A percentile compares a stretch with the other conserved stretches of the same genome.
phyloP scores from a whole-genome alignment of 2,113 vertebrate genomes.

The Cyanistes caeruleus region DNA sequence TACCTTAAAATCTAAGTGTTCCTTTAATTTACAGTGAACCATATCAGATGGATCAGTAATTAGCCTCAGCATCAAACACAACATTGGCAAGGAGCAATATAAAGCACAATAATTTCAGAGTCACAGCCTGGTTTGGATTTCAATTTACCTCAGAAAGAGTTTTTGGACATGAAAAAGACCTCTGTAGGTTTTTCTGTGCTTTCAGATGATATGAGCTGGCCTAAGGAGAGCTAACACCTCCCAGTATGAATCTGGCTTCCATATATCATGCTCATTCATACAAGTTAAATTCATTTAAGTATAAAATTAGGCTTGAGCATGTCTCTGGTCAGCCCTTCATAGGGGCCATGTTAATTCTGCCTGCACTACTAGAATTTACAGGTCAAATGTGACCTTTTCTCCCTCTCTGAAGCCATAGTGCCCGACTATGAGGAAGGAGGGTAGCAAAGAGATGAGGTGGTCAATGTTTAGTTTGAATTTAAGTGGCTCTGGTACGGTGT shows the following conservation, averaged over 20 bases:
- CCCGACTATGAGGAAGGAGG: not conserved
- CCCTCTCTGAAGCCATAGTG: not conserved
- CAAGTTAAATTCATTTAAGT: not conserved
- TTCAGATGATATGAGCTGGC: not conserved
- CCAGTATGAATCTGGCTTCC: not conserved
- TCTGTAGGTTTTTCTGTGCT: not conserved
- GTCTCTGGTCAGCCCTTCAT: not conserved
- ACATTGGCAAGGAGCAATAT: not conserved
- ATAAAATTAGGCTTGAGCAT: not conserved
- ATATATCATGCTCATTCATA: not conserved
- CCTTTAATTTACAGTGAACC: not conserved
- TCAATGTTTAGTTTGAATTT: not conserved
- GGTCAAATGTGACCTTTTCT: not conserved
- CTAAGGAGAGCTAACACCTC: not conserved
- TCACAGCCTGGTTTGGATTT: not conserved
- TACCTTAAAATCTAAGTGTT: not conserved
- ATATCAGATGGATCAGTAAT: not conserved
- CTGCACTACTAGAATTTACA: not conserved
- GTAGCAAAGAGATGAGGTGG: not conserved
- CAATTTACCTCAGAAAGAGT: fast-evolving
- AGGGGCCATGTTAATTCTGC: not conserved
- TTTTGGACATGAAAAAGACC: not conserved
- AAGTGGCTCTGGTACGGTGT: not conserved
- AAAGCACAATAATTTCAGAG: not conserved
- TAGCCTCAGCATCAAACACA: not conserved